Conservation (phyloP, 2,113 vertebrate species). For the Condylura cristata region DNA sequence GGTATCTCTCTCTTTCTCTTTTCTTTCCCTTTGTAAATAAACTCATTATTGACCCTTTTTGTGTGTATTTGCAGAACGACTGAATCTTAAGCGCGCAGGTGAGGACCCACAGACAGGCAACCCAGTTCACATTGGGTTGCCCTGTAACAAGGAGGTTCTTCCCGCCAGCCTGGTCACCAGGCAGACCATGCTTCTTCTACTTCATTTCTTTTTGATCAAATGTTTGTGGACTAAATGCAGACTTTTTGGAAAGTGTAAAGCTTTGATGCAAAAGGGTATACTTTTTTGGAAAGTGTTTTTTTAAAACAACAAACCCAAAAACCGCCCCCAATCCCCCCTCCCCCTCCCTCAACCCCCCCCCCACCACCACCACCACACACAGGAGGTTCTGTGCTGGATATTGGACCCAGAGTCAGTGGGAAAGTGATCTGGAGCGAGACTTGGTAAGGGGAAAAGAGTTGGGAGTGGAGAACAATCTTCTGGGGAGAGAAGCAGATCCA, state of each 20-base stretch:
- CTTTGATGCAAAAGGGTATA: neutral
- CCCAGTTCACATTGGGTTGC: too few species aligned
- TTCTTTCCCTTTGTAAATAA: too few species aligned
- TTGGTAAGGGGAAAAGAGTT: neutral
- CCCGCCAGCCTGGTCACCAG: accelerated
- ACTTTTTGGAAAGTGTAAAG: neutral
- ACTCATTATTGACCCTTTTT: too few species aligned
- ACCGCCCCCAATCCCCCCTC: neutral
- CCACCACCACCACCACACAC: too few species aligned
- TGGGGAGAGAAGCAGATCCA: neutral
- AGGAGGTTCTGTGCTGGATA: neutral
- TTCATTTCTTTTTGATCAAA: neutral
- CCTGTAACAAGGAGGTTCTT: too few species aligned
- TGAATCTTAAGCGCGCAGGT: too few species aligned
- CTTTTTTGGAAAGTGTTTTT: neutral
- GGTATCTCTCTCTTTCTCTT: too few species aligned
- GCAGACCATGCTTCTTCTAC: neutral
- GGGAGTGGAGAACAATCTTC: neutral
- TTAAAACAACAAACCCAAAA: neutral
- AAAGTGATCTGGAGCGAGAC: neutral
- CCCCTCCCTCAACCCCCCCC: neutral
- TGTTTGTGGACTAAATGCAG: neutral
- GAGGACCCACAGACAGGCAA: too few species aligned
- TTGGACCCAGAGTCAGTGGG: too few species aligned
- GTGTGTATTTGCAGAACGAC: too few species aligned